Evolutionary conservation across 2,888 invertebrate genomes (phyloP), one percentile per base, ranked within the genome.

Genomic region (Leucophora obtusa): DNA sequence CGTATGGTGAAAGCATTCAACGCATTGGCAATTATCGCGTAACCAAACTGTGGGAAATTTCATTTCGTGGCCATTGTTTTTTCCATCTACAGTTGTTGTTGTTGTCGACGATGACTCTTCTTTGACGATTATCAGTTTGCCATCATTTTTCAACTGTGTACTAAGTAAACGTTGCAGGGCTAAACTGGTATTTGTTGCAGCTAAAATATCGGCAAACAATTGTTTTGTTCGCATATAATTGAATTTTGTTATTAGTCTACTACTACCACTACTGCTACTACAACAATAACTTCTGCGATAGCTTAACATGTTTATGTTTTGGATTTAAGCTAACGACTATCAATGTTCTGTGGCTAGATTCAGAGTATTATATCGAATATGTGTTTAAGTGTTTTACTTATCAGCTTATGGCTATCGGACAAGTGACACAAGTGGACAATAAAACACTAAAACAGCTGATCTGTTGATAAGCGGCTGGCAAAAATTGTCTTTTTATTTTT

Each of bases 21-120:
- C 87, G 85, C 95, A 95, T 81, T 93, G 94, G 83, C 95, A 95
- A 86, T 95, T 95, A 87, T 95, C 95, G 83, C 95, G 89, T 18
- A 95, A 87, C 94, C 95, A 95, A 43, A 94, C 92, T 76, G 91
- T 91, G 0, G 95, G 95, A 86, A 92, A 95, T 82, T 91, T 87
- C 1, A 92, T 82, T 47, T 81, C 69, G n/a, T 35, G 51, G 4
- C 79, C 28, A 47, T 83, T 21, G 53, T 47, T 56, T 18, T 71
- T 24, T 11, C 5, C 8, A 28, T 18, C 1, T 70, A 69, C 17
- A 72, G 43, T 14, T 24, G 33, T 9, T 15, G 56, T 8, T 15
- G 28, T 15, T 15, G 2, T 15, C n/a, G n/a, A 15, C 28, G 47
- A 47, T 14, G 10, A 68, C 3, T 51, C 14, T 15, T 83, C 76